A percentile compares a stretch with the other conserved stretches of the same genome.
Conservation (phyloP, 2,797 vertebrate species). For the Lophotriccus pileatus region DNA sequence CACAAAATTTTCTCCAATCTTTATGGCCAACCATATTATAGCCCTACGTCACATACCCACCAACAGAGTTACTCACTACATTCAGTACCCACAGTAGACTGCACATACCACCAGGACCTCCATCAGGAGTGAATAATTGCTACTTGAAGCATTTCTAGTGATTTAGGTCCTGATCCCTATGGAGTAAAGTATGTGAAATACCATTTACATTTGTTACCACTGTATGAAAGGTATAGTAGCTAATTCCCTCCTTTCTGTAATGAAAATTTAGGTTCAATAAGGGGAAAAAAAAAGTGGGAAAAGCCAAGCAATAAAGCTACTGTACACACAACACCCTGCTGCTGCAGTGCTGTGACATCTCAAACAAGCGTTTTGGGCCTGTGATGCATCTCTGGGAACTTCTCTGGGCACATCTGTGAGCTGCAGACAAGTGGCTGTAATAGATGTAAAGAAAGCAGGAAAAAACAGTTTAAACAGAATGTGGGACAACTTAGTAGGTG, state of each 20-base stretch:
- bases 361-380: conserved; percentile 79
- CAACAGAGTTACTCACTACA: neutral
- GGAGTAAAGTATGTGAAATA: neutral
- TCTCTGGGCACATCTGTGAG: conserved; percentile 78
- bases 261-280: conserved; percentile 66
- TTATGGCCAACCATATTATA: neutral
- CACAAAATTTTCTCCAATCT: neutral
- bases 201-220: neutral
- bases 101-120: neutral
- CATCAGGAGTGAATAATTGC: neutral
- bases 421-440: conserved; percentile 78
- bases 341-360: conserved; percentile 79
- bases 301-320: conserved; percentile 81
- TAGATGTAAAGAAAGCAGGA: conserved; percentile 81
- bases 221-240: neutral
- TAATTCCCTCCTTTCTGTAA: conserved; percentile 4
- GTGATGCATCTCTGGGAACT: conserved; percentile 81
- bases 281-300: conserved; percentile 70
- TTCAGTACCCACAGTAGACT: neutral
- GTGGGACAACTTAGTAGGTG: conserved; percentile 74
- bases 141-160: neutral
- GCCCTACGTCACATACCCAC: neutral
- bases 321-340: conserved; percentile 79
- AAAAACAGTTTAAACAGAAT: conserved; percentile 80
- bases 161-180: neutral